Evolutionary conservation across 2,888 invertebrate genomes (phyloP).

Genomic region (Macrostomum cliftonense): DNA sequence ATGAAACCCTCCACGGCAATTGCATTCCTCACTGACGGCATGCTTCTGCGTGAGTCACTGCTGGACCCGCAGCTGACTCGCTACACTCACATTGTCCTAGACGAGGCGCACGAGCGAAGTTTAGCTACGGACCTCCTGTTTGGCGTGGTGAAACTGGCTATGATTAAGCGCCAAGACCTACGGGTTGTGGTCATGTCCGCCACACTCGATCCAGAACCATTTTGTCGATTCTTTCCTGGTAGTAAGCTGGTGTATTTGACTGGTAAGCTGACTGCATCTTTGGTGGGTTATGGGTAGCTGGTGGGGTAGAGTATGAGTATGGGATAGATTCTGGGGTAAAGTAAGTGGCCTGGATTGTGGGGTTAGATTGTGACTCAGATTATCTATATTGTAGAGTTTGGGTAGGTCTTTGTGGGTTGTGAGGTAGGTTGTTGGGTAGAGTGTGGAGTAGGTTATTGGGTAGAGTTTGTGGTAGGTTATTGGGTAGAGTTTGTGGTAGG

Average conservation of each 20-base stretch:
- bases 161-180: not conserved
- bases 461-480: too few relatives aligned
- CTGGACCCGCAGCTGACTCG: constrained; percentile 3
- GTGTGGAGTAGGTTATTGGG: too few relatives aligned
- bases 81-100: constrained; percentile 5
- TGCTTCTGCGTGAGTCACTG: constrained; percentile 6
- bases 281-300: too few relatives aligned
- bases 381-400: too few relatives aligned
- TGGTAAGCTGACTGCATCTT: too few relatives aligned
- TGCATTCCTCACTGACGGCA: constrained; percentile 8
- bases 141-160: constrained; percentile 6
- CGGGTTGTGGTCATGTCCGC: constrained; percentile 9
- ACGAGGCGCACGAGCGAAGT: constrained; percentile 8
- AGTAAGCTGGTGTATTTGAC: not conserved
- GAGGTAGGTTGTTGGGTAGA: too few relatives aligned
- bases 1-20: not conserved
- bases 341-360: too few relatives aligned
- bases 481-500: too few relatives aligned
- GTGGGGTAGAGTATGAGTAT: too few relatives aligned
- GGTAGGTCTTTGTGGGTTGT: too few relatives aligned
- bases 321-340: too few relatives aligned
- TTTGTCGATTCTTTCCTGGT: constrained; percentile 5
- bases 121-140: constrained; percentile 9
- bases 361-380: too few relatives aligned
- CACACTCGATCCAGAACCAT: constrained; percentile 9